Conservation (phyloP, 2,113 vertebrate genomes). For the Seriola aureovittata region DNA sequence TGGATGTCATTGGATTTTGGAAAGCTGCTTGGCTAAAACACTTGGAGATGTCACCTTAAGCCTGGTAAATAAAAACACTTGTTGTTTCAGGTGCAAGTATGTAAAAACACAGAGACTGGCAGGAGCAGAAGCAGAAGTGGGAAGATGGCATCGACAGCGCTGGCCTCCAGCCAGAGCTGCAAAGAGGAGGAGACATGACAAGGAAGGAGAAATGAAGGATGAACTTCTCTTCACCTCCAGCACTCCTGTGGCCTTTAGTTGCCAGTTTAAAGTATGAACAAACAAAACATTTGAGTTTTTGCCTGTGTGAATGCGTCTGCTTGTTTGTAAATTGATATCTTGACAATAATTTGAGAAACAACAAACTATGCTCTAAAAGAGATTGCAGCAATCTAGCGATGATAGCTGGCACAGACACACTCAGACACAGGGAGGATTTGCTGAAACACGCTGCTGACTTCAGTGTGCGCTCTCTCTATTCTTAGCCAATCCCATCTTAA, state of each 20-base stretch:
- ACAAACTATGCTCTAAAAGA: neutral
- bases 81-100: neutral
- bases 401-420: neutral
- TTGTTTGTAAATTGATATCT: neutral
- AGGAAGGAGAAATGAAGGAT: slow-evolving; percentile 15
- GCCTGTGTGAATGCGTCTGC: neutral
- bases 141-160: neutral
- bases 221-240: neutral
- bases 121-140: neutral
- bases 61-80: neutral
- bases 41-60: neutral
- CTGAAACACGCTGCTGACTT: neutral
- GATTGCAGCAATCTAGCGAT: neutral
- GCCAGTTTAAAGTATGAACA: neutral
- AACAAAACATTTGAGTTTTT: neutral
- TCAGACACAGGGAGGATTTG: neutral
- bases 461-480: neutral
- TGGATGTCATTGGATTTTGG: neutral
- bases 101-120: neutral
- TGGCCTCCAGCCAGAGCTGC: neutral
- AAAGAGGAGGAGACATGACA: neutral
- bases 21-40: neutral
- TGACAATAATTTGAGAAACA: neutral
- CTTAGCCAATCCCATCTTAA: slow-evolving; percentile 5
- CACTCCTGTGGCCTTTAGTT: neutral